These are phyloP conservation scores for Genyomyrus donnyi DNA, from an alignment of 2,113 vertebrate species.

Conservation along the genomic window DNA sequence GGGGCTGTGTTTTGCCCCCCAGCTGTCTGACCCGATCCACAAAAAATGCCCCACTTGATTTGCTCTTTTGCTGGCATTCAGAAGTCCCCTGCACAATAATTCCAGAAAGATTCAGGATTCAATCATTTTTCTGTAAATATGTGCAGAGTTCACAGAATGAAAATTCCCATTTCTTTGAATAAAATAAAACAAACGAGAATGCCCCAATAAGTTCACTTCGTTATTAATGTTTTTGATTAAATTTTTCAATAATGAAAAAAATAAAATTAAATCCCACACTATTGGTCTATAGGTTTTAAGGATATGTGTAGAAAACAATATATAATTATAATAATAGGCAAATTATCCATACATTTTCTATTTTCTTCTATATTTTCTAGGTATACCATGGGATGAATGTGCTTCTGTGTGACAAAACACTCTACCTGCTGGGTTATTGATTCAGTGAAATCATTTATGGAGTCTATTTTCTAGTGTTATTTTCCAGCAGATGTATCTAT, in stretches of 20 bases:
- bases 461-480: not conserved
- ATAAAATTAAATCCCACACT: not conserved
- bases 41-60: slow-evolving; percentile 86
- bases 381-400: not conserved
- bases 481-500: not conserved
- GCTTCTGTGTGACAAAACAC: not conserved
- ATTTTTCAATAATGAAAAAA: not conserved
- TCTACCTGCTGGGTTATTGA: not conserved
- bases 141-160: not conserved
- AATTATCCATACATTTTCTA: not conserved
- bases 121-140: not conserved
- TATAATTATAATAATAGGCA: not conserved
- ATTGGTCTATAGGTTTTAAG: not conserved
- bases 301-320: not conserved
- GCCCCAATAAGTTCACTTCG: not conserved
- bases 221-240: not conserved
- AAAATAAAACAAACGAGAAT: not conserved
- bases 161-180: not conserved
- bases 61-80: slow-evolving; percentile 81
- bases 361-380: not conserved
- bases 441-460: not conserved
- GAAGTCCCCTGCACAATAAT: slow-evolving; percentile 68
- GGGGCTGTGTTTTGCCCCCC: slow-evolving; percentile 86
- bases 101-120: slow-evolving; percentile 9
- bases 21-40: slow-evolving; percentile 93